A percentile compares a stretch with the other conserved stretches of the same genome.
These are phyloP conservation scores for Grantiella picta DNA, from an alignment of 2,113 vertebrate species.

Conservation along the genomic window DNA sequence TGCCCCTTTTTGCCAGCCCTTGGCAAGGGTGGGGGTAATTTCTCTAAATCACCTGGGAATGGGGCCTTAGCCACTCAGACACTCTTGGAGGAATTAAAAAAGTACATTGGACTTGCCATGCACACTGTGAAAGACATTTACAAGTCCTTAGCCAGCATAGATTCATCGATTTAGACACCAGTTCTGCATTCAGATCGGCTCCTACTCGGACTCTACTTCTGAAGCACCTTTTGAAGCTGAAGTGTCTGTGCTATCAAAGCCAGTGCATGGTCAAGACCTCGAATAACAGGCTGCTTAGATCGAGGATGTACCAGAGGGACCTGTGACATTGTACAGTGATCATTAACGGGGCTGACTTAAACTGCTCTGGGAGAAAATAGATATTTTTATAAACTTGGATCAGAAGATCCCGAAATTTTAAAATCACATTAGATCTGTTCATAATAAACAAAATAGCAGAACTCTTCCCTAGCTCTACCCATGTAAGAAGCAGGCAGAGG, in stretches of 20 bases:
- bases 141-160: not conserved
- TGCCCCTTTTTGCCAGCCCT: not conserved
- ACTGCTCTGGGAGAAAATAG: not conserved
- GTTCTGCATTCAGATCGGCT: not conserved
- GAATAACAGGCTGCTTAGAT: not conserved
- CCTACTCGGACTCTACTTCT: not conserved
- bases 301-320: accelerated
- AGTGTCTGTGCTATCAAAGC: slow-evolving; percentile 17
- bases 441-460: not conserved
- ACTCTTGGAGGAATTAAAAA: slow-evolving; percentile 43
- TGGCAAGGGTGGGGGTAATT: not conserved
- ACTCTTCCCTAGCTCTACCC: not conserved
- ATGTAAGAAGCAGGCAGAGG: not conserved
- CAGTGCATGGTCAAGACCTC: not conserved
- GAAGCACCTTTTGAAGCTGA: slow-evolving; percentile 32
- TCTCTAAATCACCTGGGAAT: not conserved
- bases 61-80: not conserved
- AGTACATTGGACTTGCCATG: slow-evolving; percentile 8
- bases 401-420: not conserved
- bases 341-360: not conserved
- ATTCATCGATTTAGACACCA: not conserved
- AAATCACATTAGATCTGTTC: not conserved
- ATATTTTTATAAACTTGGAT: not conserved
- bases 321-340: not conserved
- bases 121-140: not conserved